phyloP scores from a whole-genome alignment of 2,113 vertebrate species.

The Jaculus jaculus region DNA sequence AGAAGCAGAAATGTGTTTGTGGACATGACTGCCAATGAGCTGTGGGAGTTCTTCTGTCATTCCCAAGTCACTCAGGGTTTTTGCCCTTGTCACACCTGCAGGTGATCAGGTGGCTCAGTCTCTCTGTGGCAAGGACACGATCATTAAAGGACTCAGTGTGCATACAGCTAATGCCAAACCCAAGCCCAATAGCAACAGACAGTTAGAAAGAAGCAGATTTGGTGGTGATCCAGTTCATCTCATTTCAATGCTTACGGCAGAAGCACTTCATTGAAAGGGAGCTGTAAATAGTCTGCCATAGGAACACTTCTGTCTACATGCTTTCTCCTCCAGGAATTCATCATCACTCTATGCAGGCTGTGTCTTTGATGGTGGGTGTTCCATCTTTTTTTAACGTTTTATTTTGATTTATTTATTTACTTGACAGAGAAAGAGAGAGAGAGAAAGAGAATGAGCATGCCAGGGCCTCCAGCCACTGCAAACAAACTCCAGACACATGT shows the following conservation, averaged over 20 bases:
- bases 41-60: slow-evolving; percentile 98
- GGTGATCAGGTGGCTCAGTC: slow-evolving; percentile 99
- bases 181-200: slow-evolving; percentile 99
- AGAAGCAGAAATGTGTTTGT: slow-evolving; percentile 98
- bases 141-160: slow-evolving; percentile 99
- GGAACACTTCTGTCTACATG: slow-evolving; percentile 94
- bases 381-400: too few relatives aligned
- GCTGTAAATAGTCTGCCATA: slow-evolving; percentile 95
- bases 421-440: too few relatives aligned
- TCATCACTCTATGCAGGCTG: slow-evolving; percentile 95
- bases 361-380: slow-evolving; percentile 99
- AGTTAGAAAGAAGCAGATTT: slow-evolving; percentile 97
- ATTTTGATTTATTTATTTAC: too few relatives aligned
- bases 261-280: slow-evolving; percentile 97
- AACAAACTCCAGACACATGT: too few relatives aligned
- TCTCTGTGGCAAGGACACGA: slow-evolving; percentile 98
- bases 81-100: slow-evolving; percentile 98
- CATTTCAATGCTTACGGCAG: slow-evolving; percentile 98
- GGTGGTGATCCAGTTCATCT: slow-evolving; percentile 96
- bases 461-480: too few relatives aligned
- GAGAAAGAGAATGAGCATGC: too few relatives aligned
- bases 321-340: slow-evolving; percentile 96
- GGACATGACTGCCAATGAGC: slow-evolving; percentile 96
- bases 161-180: slow-evolving; percentile 99
- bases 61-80: slow-evolving; percentile 97